Evolutionary conservation across 2,113 vertebrate species (phyloP).

Genomic region (Gadus chalcogrammus): DNA sequence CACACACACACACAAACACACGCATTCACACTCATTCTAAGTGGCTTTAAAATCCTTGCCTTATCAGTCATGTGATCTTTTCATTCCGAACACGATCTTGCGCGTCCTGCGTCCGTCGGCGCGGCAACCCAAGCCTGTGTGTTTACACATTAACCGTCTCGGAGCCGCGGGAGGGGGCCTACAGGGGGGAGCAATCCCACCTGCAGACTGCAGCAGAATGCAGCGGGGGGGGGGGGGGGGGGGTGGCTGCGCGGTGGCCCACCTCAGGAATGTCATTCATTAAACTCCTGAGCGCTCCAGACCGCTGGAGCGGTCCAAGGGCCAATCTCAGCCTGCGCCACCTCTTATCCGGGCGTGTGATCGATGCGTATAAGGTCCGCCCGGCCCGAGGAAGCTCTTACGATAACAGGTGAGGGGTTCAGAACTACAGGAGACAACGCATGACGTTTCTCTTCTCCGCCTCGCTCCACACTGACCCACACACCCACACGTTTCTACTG

Average conservation of each 20-base stretch:
- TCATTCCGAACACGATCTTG: no score
- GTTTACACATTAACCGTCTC: neutral
- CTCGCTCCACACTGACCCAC: no score
- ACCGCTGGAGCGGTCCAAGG: neutral
- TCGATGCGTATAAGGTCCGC: no score
- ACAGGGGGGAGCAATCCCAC: neutral
- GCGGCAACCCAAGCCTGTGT: neutral
- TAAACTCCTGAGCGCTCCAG: neutral
- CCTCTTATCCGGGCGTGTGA: neutral
- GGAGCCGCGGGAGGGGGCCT: neutral
- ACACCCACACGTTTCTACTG: no score
- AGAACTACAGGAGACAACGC: no score
- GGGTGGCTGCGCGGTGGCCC: neutral
- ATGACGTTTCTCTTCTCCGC: no score
- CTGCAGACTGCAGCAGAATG: neutral
- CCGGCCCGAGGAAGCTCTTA: no score
- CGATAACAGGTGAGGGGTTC: no score
- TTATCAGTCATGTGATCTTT: slow-evolving; percentile 1
- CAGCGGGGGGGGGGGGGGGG: no score
- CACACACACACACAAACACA: no score
- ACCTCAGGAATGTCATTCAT: neutral
- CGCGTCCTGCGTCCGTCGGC: no score
- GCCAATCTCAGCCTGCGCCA: neutral
- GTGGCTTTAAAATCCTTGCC: neutral
- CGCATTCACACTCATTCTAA: neutral